phyloP scores from a whole-genome alignment of 2,797 vertebrate genomes.

The Sebastiscus tertius region DNA sequence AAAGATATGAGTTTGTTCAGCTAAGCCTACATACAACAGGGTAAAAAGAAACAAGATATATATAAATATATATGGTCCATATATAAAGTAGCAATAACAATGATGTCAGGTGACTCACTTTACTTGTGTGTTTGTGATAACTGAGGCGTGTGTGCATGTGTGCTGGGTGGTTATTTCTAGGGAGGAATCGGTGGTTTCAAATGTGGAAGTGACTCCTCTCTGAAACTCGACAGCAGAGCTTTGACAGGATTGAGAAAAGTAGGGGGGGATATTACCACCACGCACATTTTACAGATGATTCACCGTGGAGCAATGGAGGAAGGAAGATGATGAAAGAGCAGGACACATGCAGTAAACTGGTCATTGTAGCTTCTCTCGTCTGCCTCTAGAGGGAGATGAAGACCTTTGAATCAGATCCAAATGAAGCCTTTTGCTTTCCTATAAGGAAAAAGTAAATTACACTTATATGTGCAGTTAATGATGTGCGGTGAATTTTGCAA shows the following conservation, averaged over 20 bases:
- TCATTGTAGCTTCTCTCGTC: background rate
- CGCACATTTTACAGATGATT: background rate
- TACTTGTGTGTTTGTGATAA: background rate
- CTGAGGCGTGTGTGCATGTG: background rate
- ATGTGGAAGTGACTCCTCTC: background rate
- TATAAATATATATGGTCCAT: background rate
- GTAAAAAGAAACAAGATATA: background rate
- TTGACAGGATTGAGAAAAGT: background rate
- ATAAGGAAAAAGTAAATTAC: background rate
- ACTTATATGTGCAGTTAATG: background rate
- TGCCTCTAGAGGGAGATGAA: constrained; percentile 68
- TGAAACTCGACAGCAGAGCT: background rate
- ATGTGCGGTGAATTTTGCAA: background rate
- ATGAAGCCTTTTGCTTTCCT: background rate
- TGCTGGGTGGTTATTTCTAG: background rate
- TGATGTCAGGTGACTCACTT: background rate
- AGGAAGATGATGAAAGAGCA: constrained; percentile 25
- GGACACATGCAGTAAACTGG: background rate
- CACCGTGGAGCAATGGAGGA: background rate
- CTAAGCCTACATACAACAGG: background rate
- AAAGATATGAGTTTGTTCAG: too few species aligned
- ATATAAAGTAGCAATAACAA: too few species aligned
- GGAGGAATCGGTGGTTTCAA: background rate
- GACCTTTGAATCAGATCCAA: constrained; percentile 32
- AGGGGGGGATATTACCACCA: background rate